Evolutionary conservation across 2,888 invertebrate genomes (phyloP), one percentile per base, ranked within the genome.

Genomic region (Pardosa pseudoannulata): DNA sequence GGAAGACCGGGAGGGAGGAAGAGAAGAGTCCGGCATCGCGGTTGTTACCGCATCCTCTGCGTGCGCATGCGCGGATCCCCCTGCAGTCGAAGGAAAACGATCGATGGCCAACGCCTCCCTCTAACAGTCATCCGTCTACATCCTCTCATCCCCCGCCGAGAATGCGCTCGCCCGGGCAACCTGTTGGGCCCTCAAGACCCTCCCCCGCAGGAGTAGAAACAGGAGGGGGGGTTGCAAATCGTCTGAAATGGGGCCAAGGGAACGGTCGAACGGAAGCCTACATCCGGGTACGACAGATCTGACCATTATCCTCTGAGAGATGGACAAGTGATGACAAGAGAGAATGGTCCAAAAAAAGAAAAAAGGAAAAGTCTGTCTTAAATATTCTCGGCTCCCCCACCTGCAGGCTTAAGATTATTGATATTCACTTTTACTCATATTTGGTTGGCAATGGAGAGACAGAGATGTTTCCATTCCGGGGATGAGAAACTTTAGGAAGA

Each of bases 11-110:
- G 74, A 62, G 39, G 82, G 70, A 36, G 32, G 32, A 32, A 32
- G 67, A 32, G 32, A 32, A 13, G 29, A 28, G 81, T 70, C 81
- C 81, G 68, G 81, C 74, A 79, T 79, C 78, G 85, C 79, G 79
- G 85, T 74, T 56, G 23, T 23, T 86, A 79, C 85, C 85, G 85
- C 85, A 86, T 79, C 85, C 85, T 32, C 28, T 19, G 32, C 46
- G 3, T 71, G 68, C 79, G 79, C 74, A 79, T 79, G 85, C 79
- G 74, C 74, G 31, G 56, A 65, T 23, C 56, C 23, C 68, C n/a
- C 65, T 78, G 78, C 78, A 73, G 72, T 70, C 71, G 82, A 73
- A 73, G 65, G 73, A 56, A 11, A 72, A 71, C 72, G 78, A 78
- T 73, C 72, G 72, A 73, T 73, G 78, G 67, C 67, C 65, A 39